Percentiles rank a stretch among this genome's conserved stretches.
These are phyloP conservation scores for Peromyscus attwateri DNA, from an alignment of 2,797 vertebrate genomes.

Conservation along the genomic window DNA sequence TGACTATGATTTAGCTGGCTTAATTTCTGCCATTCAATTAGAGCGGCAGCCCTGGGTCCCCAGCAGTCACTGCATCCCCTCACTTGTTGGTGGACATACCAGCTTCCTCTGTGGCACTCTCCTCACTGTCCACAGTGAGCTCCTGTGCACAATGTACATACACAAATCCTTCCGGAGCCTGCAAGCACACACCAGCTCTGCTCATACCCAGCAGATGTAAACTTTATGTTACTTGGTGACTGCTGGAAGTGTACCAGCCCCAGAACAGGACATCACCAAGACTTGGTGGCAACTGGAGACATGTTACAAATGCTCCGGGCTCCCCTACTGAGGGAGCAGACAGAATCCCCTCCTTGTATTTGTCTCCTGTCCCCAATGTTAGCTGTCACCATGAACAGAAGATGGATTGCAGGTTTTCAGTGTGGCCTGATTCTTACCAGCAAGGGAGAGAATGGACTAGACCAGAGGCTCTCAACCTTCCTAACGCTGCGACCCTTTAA, in stretches of 20 bases:
- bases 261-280: accelerated
- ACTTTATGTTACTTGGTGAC: background rate
- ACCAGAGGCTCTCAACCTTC: too few species aligned
- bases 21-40: background rate
- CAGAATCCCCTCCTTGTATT: background rate
- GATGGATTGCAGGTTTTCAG: too few species aligned
- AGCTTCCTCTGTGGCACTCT: background rate
- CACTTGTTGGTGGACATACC: background rate
- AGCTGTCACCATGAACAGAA: background rate
- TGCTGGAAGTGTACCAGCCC: background rate
- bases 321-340: background rate
- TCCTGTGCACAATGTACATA: accelerated
- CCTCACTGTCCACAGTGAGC: background rate
- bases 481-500: background rate
- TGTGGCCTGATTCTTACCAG: background rate
- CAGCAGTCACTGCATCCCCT: too few species aligned
- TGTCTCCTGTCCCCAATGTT: background rate
- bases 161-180: background rate
- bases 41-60: accelerated
- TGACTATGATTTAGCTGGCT: background rate
- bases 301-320: background rate
- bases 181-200: background rate
- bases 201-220: background rate
- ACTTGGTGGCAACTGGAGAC: background rate
- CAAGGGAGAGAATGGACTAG: background rate